Evolutionary conservation across 2,113 vertebrate genomes (phyloP), one percentile per base, ranked within the genome.

Genomic region (Channa argus): DNA sequence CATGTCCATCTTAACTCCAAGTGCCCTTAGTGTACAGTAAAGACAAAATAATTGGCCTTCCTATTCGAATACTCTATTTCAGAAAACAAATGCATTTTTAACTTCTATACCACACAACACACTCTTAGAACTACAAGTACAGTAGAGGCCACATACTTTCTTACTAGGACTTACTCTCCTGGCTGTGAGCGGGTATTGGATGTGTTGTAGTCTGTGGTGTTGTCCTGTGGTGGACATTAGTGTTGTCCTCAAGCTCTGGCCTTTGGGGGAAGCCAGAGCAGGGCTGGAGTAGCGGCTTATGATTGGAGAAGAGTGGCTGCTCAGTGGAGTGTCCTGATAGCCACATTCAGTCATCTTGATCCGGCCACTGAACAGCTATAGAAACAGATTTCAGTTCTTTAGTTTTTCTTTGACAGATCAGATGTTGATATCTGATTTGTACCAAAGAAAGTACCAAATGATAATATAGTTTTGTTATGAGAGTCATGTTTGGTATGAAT

Each of bases 341-440:
- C 77, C 51, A 10, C 87, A 78, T 1, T 87, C 53, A 4, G 84
- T 52, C 38, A 91, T 67, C 0, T 33, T 51, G 15, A 89, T 84
- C 80, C 90, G 90, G 37, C 90, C 82, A 60, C 76, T 86, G 43
- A 93, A 96, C 34, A 92, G 83, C 93, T 86, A 68, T 34, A 44
- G 70, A 66, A 50, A 53, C 11, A 46, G 15, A 14, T 5, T 41
- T 24, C 24, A 24, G 1, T 24, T 24, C 24, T 24, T 24, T 24
- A 24, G 24, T 24, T 24, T 24, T 24, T 24, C 24, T 24, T 24
- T 24, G 24, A 24, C 24, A 24, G 24, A 24, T 24, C 24, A 24
- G 24, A 24, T 24, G 24, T 24, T 24, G 24, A 24, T 1, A 24
- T 24, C 24, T 24, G 24, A 24, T 24, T 24, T 24, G 24, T 24